Conservation (phyloP, 2,888 invertebrate genomes). For the Paralinhomoeus sp. region DNA sequence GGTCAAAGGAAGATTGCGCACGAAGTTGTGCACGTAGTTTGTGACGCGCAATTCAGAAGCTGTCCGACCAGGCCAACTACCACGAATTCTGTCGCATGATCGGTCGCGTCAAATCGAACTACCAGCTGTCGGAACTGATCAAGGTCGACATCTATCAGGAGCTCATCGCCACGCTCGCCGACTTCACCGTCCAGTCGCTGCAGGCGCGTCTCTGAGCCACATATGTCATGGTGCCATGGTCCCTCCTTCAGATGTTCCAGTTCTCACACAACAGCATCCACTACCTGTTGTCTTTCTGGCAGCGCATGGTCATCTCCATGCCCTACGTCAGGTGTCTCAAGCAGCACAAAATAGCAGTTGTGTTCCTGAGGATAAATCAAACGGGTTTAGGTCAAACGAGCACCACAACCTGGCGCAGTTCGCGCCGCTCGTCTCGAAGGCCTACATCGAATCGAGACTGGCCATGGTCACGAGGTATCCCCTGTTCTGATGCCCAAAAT, state of each 20-base stretch:
- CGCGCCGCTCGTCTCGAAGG: conserved; percentile 47
- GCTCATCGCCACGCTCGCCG: conserved; percentile 64
- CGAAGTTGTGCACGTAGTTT: no score
- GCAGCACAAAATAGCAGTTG: no score
- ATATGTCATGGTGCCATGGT: not conserved
- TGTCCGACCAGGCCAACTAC: conserved; percentile 80
- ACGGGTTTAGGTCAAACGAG: conserved; percentile 49
- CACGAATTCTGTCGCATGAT: conserved; percentile 93
- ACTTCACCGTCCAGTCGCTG: conserved; percentile 65
- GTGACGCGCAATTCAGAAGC: no score
- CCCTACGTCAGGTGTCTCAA: conserved; percentile 91
- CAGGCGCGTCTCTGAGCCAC: conserved; percentile 31
- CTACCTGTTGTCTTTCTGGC: conserved; percentile 86
- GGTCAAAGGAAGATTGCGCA: no score
- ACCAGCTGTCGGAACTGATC: conserved; percentile 85
- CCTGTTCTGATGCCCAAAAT: no score
- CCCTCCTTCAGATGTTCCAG: conserved; percentile 66
- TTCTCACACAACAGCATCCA: conserved; percentile 95
- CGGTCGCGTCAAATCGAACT: conserved; percentile 85
- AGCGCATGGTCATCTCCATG: conserved; percentile 92
- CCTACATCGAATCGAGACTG: conserved; percentile 74
- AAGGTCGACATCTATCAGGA: conserved; percentile 89
- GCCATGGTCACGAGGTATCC: conserved; percentile 77
- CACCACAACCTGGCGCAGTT: conserved; percentile 31
- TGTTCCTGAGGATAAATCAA: no score